These are phyloP conservation scores for Pseudomyrmex pallidus DNA, from an alignment of 1,140 invertebrate species.

Conservation along the genomic window DNA sequence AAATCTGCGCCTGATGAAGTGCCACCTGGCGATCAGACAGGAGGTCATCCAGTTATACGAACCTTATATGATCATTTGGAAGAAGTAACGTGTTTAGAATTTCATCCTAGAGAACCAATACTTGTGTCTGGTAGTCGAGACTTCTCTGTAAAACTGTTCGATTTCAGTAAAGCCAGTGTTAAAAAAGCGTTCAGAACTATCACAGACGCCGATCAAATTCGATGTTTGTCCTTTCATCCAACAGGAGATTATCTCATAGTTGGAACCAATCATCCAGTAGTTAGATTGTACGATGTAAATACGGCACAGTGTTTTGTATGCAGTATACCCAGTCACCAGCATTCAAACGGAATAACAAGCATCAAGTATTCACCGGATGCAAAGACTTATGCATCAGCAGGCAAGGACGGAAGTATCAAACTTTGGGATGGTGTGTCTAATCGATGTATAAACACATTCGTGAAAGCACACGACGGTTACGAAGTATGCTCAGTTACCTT, in stretches of 20 bases:
- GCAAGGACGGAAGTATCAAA: slow-evolving; percentile 97
- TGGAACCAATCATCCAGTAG: slow-evolving; percentile 95
- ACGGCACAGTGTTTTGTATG: slow-evolving; percentile 98
- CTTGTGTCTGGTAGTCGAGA: slow-evolving; percentile 97
- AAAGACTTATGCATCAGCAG: slow-evolving; percentile 95
- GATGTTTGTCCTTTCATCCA: slow-evolving; percentile 97
- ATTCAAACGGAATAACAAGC: slow-evolving; percentile 93
- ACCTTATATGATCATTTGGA: slow-evolving; percentile 99
- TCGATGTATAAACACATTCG: slow-evolving; percentile 97
- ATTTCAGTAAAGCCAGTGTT: slow-evolving; percentile 98
- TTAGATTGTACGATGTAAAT: slow-evolving; percentile 97
- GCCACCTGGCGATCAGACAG: slow-evolving; percentile 91
- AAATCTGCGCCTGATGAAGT: slow-evolving; percentile 95
- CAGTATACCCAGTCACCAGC: slow-evolving; percentile 95
- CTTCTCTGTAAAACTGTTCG: slow-evolving; percentile 97
- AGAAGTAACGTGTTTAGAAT: slow-evolving; percentile 98
- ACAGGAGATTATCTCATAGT: slow-evolving; percentile 97
- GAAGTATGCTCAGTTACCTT: slow-evolving; percentile 98
- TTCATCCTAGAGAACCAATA: slow-evolving; percentile 97
- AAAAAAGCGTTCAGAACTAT: slow-evolving; percentile 99
- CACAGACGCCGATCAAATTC: slow-evolving; percentile 95
- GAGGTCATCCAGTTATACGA: slow-evolving; percentile 98
- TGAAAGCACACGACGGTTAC: slow-evolving; percentile 96
- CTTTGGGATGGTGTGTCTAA: slow-evolving; percentile 98
- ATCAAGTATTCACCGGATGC: slow-evolving; percentile 93